phyloP scores from a whole-genome alignment of 2,113 vertebrate genomes.

The Natator depressus region DNA sequence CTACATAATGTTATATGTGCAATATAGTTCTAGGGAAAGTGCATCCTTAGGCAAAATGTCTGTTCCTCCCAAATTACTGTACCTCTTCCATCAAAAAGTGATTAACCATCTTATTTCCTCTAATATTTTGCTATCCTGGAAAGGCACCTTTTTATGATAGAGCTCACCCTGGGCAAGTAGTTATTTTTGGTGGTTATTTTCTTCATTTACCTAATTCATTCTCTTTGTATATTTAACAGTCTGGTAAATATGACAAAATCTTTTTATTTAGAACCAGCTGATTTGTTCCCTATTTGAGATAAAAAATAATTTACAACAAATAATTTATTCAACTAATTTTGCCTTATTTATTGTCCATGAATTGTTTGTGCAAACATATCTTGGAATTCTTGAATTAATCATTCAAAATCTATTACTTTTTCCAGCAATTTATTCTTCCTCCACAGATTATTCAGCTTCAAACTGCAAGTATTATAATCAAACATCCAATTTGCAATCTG shows the following conservation, averaged over 20 bases:
- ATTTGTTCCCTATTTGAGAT: neutral
- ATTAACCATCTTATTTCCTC: neutral
- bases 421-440: conserved; percentile 30
- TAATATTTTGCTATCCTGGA: fast-evolving
- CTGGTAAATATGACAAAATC: neutral
- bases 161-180: neutral
- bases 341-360: neutral
- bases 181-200: neutral
- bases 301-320: neutral
- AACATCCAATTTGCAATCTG: neutral
- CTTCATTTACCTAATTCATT: neutral
- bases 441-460: neutral
- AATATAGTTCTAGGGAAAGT: neutral
- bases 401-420: conserved; percentile 5
- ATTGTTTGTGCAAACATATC: neutral
- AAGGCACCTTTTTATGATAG: neutral
- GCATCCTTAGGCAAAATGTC: fast-evolving
- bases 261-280: neutral
- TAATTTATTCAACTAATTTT: neutral
- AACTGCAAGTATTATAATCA: conserved; percentile 37
- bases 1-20: fast-evolving
- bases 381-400: neutral
- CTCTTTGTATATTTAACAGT: neutral
- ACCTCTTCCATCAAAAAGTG: neutral
- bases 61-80: neutral